Evolutionary conservation across 2,888 invertebrate genomes (phyloP).

Genomic region (Chloroclysta siterata): DNA sequence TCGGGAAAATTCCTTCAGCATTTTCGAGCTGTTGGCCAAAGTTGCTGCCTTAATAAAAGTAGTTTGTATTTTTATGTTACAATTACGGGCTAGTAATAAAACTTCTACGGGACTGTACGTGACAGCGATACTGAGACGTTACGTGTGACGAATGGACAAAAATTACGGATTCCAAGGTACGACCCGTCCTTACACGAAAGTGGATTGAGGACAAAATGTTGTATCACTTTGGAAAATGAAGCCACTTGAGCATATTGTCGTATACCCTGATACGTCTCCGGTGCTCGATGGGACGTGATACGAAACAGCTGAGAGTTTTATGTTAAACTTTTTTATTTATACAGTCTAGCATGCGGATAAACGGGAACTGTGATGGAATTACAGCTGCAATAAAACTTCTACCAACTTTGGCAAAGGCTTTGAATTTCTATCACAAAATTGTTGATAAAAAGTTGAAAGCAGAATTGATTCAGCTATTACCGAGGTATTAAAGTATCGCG

Average conservation of each 20-base stretch:
- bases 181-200: constrained; percentile 53
- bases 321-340: constrained; percentile 39
- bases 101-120: constrained; percentile 69
- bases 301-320: constrained; percentile 42
- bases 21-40: constrained; percentile 42
- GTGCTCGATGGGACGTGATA: constrained; percentile 51
- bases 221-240: constrained; percentile 67
- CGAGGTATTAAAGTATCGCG: constrained; percentile 33
- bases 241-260: constrained; percentile 58
- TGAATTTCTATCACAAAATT: constrained; percentile 9
- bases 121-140: constrained; percentile 66
- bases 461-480: constrained; percentile 23
- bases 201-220: constrained; percentile 61
- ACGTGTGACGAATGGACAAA: constrained; percentile 77
- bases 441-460: constrained; percentile 14
- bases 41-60: constrained; percentile 43
- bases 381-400: constrained; percentile 24
- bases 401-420: constrained; percentile 10
- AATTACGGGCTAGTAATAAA: constrained; percentile 73
- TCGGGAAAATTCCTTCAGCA: constrained; percentile 34
- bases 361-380: constrained; percentile 32
- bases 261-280: constrained; percentile 54
- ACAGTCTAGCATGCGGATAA: constrained; percentile 24
- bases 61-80: constrained; percentile 60
- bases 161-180: constrained; percentile 46